A percentile compares a stretch with the other conserved stretches of the same genome.
Evolutionary conservation across 2,888 invertebrate genomes (phyloP).

Genomic region (Busseola fusca): DNA sequence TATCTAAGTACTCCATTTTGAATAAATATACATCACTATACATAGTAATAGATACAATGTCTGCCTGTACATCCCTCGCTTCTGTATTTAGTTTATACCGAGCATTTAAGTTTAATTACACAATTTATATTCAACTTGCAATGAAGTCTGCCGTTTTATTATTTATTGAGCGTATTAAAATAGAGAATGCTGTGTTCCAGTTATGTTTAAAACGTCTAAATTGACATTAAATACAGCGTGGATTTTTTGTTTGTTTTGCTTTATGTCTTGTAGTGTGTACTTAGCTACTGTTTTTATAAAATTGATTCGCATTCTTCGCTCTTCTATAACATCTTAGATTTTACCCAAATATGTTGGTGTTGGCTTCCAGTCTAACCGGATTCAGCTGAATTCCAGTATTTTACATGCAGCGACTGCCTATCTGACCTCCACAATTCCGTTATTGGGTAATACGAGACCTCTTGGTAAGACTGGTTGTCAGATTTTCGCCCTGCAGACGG

Average conservation of each 20-base stretch:
- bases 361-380: not conserved
- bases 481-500: too few species aligned
- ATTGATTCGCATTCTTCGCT: not conserved
- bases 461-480: not conserved
- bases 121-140: conserved; percentile 87
- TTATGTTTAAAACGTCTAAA: conserved; percentile 59
- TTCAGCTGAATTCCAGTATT: not conserved
- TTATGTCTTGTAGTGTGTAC: not conserved
- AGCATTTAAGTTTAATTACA: conserved; percentile 84
- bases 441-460: not conserved
- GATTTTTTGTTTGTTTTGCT: conserved; percentile 39
- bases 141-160: conserved; percentile 82
- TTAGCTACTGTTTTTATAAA: not conserved
- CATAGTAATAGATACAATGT: conserved; percentile 63
- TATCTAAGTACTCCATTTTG: conserved; percentile 52
- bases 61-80: conserved; percentile 62
- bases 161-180: conserved; percentile 79
- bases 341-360: not conserved
- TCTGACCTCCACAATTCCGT: not conserved
- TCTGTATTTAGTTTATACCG: conserved; percentile 78
- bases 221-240: conserved; percentile 51
- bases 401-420: not conserved
- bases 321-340: not conserved
- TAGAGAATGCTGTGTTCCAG: conserved; percentile 68
- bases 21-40: conserved; percentile 52